A percentile compares a stretch with the other conserved stretches of the same genome.
Evolutionary conservation across 2,113 vertebrate species (phyloP).

Genomic region (Calyptommatus sinebrachiatus): DNA sequence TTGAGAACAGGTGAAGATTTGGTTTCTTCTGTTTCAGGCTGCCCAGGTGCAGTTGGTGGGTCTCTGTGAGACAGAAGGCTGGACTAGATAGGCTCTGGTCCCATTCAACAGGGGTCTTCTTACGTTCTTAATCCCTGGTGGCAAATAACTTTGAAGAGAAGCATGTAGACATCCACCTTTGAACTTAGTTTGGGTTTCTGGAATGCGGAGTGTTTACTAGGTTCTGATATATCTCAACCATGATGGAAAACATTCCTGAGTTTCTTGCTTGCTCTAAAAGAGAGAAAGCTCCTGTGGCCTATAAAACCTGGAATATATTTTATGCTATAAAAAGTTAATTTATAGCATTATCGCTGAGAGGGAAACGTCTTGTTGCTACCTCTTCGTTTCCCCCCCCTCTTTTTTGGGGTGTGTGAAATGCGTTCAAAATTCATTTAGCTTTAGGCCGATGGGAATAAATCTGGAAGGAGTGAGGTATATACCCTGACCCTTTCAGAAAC

Average conservation of each 20-base stretch:
- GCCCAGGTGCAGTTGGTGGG: too few relatives aligned
- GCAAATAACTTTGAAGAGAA: neutral
- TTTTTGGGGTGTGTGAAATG: neutral
- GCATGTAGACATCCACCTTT: neutral
- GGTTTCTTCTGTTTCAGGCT: too few relatives aligned
- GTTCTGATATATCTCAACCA: neutral
- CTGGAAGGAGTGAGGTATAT: neutral
- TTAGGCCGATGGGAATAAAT: neutral
- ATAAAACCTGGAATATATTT: neutral
- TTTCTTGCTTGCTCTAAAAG: neutral
- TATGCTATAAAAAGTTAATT: neutral
- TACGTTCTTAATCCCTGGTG: too few relatives aligned
- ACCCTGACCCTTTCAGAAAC: neutral
- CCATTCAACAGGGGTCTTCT: too few relatives aligned
- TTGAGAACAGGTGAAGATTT: too few relatives aligned
- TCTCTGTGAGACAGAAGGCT: too few relatives aligned
- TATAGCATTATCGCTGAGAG: neutral
- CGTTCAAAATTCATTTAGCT: slow-evolving; percentile 5
- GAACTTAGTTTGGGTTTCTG: neutral
- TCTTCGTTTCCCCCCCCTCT: neutral
- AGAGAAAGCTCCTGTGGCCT: neutral
- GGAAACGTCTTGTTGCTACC: neutral
- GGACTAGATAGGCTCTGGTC: too few relatives aligned
- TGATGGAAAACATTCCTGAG: neutral
- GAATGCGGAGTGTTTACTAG: neutral